These are phyloP conservation scores for Cryptops parisi DNA, from an alignment of 2,888 invertebrate species.

Conservation along the genomic window DNA sequence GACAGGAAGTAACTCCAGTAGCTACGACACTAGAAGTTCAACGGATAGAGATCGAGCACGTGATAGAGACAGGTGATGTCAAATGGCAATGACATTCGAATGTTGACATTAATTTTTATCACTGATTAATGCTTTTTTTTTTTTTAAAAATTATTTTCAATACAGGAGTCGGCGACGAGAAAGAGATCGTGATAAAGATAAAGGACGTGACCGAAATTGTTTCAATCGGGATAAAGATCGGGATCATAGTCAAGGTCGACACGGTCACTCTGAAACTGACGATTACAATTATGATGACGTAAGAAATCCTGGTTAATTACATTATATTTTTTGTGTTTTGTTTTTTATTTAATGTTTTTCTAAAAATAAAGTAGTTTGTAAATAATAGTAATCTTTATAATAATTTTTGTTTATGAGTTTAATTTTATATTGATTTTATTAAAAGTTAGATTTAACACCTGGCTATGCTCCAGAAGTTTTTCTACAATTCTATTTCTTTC, in stretches of 20 bases:
- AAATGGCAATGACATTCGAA: no score
- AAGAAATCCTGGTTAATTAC: no score
- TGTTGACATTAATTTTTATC: no score
- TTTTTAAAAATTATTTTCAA: no score
- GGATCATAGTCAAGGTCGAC: slow-evolving; percentile 11
- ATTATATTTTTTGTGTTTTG: not conserved
- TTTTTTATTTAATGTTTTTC: not conserved
- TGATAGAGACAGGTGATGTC: not conserved
- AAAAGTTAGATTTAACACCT: no score
- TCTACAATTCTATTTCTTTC: no score
- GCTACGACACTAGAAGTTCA: no score
- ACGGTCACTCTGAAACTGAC: not conserved
- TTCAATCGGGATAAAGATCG: slow-evolving; percentile 15
- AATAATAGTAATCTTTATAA: not conserved
- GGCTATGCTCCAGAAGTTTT: no score
- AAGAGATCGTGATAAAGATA: slow-evolving; percentile 16
- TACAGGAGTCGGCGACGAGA: slow-evolving; percentile 11
- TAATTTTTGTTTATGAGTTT: no score
- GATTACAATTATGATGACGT: slow-evolving; percentile 11
- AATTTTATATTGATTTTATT: no score
- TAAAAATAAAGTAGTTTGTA: not conserved
- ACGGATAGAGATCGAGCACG: not conserved
- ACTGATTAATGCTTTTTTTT: no score
- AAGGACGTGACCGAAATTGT: slow-evolving; percentile 13
- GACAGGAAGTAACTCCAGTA: no score